Evolutionary conservation across 2,797 vertebrate species (phyloP), one percentile per base, ranked within the genome.

Genomic region (Anomalospiza imberbis): DNA sequence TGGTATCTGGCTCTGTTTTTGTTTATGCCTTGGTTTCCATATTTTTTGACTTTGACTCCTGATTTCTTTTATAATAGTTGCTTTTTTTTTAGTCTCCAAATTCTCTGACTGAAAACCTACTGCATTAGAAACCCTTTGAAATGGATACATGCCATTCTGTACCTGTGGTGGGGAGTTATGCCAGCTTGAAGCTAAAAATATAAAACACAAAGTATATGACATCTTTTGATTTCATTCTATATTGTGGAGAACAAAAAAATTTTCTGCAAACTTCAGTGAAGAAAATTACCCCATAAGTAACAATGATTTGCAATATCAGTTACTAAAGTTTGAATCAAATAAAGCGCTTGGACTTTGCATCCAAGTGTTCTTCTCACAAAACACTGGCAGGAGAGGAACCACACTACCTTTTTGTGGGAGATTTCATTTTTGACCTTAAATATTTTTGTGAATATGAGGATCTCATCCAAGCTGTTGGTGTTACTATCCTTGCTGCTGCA

Each of bases 1-100:
- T 70, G 63, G 92, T 90, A 75, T 83, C 75, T 96, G 85, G 42
- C 81, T 94, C 91, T 84, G 63, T 12, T 83, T 94, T 93, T 94
- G 82, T 91, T 74, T 95, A 91, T 89, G 28, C 50, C 57, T 93
- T 88, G 50, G 21, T 84, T 95, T 84, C 79, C 88, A 26, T 47
- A 44, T 62, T 92, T 94, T 91, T 89, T 76, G 8, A 55, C 93
- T 93, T 93, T 50, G 40, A 95, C 40, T 89, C 25, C 51, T 83
- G 42, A 44, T 89, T 96, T 95, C 24, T 91, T 91, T 96, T 79
- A 74, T 58, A 73, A 19, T 63, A 34, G 65, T 84, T 88, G 22
- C 6, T 73, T 26, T 36, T 51, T 58, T 58, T 50, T 40, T n/a
- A 11, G 4, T 24, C 13, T 81, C 44, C 21, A 1, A 80, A 42